Base-by-base conservation (phyloP, 2,113 vertebrate species). In the Strix uralensis region DNA sequence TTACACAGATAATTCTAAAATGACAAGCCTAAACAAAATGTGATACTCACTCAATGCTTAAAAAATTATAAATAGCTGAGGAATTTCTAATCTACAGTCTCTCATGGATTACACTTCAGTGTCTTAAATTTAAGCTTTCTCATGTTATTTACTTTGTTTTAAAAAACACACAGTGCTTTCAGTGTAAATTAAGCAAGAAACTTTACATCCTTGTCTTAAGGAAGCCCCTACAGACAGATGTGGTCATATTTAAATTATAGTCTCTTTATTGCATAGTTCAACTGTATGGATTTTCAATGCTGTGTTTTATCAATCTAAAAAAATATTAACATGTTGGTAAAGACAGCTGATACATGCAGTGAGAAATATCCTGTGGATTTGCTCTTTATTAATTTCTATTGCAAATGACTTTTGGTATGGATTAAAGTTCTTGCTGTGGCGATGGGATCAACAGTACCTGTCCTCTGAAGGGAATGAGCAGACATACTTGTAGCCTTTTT, bases 331-430 rank as follows among this genome's bases (percentile, higher is more conserved):
- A 3, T 4, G 16, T 58, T 87, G 61, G 46, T 26, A 47, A 59
- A 40, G 44, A 77, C 26, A 55, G 79, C n/a, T 82, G n/a, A 55
- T 52, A 49, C 4, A 21, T 10, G 32, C 44, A 82, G 63, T 42
- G 30, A 81, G 38, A 90, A 88, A 90, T 27, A 66, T 27, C 30
- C 69, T 32, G 40, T 57, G 63, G 38, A 34, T 67, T 86, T 75
- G 54, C 20, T 77, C 63, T 73, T 54, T 38, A 44, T 34, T 54
- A 26, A 65, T 72, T 90, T 62, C 62, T 34, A 19, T 71, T 83
- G 59, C 44, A 98, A 98, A 97, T 95, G 25, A 98, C 94, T 12
- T 98, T 98, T 58, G 97, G 96, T 23, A 95, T 94, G 86, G 97
- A 98, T 70, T 94, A 98, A 84, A 92, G 97, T 69, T 94, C 97